Percentiles rank a stretch among this genome's conserved stretches.
Conservation (phyloP, 2,797 vertebrate genomes). For the Acipenser oxyrinchus region DNA sequence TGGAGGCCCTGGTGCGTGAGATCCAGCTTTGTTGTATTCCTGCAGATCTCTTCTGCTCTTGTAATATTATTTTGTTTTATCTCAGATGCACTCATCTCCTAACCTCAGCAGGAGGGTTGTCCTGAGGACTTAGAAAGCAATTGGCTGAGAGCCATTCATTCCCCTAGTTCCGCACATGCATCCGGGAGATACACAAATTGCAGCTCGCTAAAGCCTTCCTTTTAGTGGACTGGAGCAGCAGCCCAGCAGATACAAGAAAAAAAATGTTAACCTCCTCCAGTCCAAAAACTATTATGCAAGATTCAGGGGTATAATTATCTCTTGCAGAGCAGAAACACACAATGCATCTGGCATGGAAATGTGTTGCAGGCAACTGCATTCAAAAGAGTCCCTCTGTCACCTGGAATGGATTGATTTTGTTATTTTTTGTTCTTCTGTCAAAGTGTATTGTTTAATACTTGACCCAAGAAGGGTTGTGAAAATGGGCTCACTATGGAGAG, state of each 20-base stretch:
- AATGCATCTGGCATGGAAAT: not conserved
- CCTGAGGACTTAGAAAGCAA: not conserved
- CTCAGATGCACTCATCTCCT: not conserved
- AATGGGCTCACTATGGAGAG: too few relatives aligned
- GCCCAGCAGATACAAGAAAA: not conserved
- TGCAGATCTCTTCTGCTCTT: too few relatives aligned
- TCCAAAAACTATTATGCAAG: not conserved
- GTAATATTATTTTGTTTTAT: not conserved
- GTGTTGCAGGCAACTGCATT: not conserved
- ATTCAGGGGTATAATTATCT: not conserved
- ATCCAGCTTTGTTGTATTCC: too few relatives aligned
- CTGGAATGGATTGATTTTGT: too few relatives aligned
- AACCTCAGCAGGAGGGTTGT: not conserved
- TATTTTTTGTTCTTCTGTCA: too few relatives aligned
- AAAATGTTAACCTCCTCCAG: not conserved
- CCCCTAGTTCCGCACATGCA: not conserved
- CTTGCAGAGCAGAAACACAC: not conserved
- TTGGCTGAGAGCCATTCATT: not conserved
- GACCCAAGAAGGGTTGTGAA: too few relatives aligned
- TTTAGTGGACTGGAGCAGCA: not conserved
- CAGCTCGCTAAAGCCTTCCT: not conserved
- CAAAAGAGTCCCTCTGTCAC: not conserved
- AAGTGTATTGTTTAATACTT: too few relatives aligned
- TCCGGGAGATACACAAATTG: not conserved
- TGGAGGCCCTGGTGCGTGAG: too few relatives aligned